phyloP scores from a whole-genome alignment of 1,140 invertebrate genomes.

The Drosophila takahashii region DNA sequence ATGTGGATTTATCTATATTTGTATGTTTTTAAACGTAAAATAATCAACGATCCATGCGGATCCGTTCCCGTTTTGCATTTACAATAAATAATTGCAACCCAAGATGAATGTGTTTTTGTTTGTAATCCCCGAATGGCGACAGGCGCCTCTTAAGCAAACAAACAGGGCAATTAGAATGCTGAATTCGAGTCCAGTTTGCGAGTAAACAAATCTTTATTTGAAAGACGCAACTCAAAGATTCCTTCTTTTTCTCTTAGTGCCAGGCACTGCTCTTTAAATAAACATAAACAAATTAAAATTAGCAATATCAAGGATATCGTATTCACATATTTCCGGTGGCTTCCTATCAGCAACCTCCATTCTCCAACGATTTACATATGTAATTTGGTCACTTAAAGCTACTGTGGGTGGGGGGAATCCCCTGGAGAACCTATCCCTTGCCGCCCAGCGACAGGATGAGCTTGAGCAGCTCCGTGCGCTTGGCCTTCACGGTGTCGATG shows the following conservation, averaged over 20 bases:
- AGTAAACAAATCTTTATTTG: constrained; percentile 45
- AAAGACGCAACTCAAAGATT: constrained; percentile 16
- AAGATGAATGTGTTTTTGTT: neutral
- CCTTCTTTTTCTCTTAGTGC: constrained; percentile 23
- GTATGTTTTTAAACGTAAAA: constrained; percentile 48
- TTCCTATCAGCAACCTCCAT: neutral
- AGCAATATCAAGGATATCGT: constrained; percentile 45
- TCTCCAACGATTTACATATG: neutral
- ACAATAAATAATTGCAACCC: constrained; percentile 43
- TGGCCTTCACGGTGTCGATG: constrained; percentile 85
- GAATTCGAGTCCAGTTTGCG: neutral
- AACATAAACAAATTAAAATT: constrained; percentile 48
- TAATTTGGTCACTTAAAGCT: constrained; percentile 39
- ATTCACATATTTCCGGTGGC: constrained; percentile 14
- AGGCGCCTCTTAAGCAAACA: constrained; percentile 9
- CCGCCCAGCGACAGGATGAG: constrained; percentile 85
- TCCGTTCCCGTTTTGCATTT: constrained; percentile 49
- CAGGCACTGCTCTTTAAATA: constrained; percentile 40
- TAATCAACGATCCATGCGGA: constrained; percentile 30
- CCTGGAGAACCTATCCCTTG: constrained; percentile 51
- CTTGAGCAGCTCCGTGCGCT: constrained; percentile 86
- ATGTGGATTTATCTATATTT: constrained; percentile 62
- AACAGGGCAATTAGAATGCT: constrained; percentile 4
- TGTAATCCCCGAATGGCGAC: neutral
- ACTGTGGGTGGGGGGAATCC: constrained; percentile 8